Evolutionary conservation across 2,888 invertebrate genomes (phyloP).

Genomic region (Cheiracanthium punctorium): DNA sequence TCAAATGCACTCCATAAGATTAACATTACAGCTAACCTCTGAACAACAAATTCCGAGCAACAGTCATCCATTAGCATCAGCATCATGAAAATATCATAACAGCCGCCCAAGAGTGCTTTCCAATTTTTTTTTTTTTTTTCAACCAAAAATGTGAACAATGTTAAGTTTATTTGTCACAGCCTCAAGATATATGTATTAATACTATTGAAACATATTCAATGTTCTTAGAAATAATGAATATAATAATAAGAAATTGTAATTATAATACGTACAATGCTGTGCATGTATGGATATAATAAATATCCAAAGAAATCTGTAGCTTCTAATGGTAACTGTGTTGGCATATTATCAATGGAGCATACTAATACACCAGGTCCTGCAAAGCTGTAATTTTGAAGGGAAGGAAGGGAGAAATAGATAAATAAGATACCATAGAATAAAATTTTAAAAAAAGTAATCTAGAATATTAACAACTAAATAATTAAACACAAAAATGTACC

Average conservation of each 20-base stretch:
- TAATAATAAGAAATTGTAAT: not conserved
- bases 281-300: slow-evolving; percentile 89
- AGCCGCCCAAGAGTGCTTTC: too few relatives aligned
- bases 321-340: slow-evolving; percentile 97
- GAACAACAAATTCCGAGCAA: too few relatives aligned
- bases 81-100: too few relatives aligned
- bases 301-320: slow-evolving; percentile 99
- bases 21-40: too few relatives aligned
- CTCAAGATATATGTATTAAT: too few relatives aligned
- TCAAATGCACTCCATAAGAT: too few relatives aligned
- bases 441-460: not conserved
- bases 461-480: not conserved
- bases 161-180: too few relatives aligned
- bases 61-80: too few relatives aligned
- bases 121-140: too few relatives aligned
- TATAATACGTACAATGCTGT: slow-evolving; percentile 82
- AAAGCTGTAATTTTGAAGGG: slow-evolving; percentile 80
- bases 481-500: slow-evolving; percentile 20
- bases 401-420: too few relatives aligned
- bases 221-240: not conserved
- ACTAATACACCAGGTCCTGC: slow-evolving; percentile 97
- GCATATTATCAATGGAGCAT: slow-evolving; percentile 99
- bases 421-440: not conserved
- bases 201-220: not conserved
- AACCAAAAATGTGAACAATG: too few relatives aligned